These are phyloP conservation scores for Neuroscelio doddi DNA, from an alignment of 2,888 invertebrate genomes.

Conservation along the genomic window DNA sequence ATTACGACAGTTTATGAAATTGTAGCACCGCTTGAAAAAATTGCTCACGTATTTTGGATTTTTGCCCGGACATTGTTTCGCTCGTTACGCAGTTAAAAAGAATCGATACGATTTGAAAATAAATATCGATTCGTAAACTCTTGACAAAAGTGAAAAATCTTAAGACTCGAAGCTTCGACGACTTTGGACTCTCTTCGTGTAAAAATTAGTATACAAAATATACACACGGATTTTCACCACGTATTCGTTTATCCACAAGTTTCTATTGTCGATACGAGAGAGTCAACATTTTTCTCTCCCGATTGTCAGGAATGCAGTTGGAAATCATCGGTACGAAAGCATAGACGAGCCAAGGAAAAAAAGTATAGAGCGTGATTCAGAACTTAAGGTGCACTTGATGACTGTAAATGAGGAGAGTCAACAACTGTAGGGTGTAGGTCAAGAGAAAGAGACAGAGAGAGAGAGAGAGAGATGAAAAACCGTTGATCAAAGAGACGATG, in stretches of 20 bases:
- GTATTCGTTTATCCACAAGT: neutral
- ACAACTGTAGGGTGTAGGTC: conserved; percentile 69
- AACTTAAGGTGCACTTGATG: conserved; percentile 16
- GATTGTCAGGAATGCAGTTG: conserved; percentile 21
- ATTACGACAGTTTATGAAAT: too few species aligned
- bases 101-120: too few species aligned
- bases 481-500: too few species aligned
- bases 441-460: conserved; percentile 56
- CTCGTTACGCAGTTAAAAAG: too few species aligned
- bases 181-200: too few species aligned
- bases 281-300: conserved; percentile 5
- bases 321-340: conserved; percentile 21
- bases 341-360: conserved; percentile 12
- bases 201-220: too few species aligned
- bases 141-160: too few species aligned
- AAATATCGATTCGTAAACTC: too few species aligned
- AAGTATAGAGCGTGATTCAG: conserved; percentile 21
- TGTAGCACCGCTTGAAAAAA: too few species aligned
- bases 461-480: conserved; percentile 54
- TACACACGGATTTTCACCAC: neutral
- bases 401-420: conserved; percentile 65
- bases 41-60: too few species aligned
- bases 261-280: conserved; percentile 2
- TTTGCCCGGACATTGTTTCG: too few species aligned
- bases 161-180: too few species aligned